These are phyloP conservation scores for Phyllostomus discolor DNA, from an alignment of 2,113 vertebrate genomes.

Conservation along the genomic window DNA sequence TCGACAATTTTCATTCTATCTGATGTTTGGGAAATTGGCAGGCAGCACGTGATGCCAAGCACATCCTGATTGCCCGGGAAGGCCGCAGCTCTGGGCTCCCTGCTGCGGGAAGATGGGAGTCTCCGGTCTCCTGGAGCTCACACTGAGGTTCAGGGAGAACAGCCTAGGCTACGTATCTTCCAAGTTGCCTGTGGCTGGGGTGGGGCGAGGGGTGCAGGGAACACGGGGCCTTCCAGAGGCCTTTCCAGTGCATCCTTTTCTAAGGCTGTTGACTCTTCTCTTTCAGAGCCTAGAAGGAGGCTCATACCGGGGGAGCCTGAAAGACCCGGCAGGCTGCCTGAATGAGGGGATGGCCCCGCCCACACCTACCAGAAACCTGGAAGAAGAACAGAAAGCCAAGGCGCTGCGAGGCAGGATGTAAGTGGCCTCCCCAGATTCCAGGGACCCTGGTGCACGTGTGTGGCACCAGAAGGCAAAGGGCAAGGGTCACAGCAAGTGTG, in stretches of 20 bases:
- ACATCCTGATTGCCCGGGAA: neutral
- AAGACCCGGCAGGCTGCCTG: slow-evolving; percentile 82
- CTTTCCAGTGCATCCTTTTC: neutral
- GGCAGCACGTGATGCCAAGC: neutral
- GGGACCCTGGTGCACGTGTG: neutral
- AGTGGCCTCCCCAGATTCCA: slow-evolving; percentile 69
- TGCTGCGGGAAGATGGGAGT: neutral
- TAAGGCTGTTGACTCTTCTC: slow-evolving; percentile 48
- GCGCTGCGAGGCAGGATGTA: slow-evolving; percentile 97
- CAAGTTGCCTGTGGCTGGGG: neutral
- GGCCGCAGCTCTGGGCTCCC: neutral
- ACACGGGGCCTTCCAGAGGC: neutral
- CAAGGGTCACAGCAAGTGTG: neutral
- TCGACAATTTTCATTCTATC: neutral
- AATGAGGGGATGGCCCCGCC: slow-evolving; percentile 81
- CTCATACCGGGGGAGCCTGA: slow-evolving; percentile 86
- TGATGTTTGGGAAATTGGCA: neutral
- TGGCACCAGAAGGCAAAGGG: neutral
- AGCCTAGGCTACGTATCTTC: neutral
- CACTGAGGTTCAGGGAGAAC: neutral
- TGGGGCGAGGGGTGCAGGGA: neutral
- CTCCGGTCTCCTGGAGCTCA: neutral
- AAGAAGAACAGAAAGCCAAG: slow-evolving; percentile 95
- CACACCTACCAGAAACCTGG: slow-evolving; percentile 89
- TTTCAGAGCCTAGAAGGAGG: slow-evolving; percentile 92